Evolutionary conservation across 30 jellyfish, hydroid and myxozoan genomes (phyloP), one percentile per base, ranked within the genome.

Genomic region (Rhopilema esculentum): DNA sequence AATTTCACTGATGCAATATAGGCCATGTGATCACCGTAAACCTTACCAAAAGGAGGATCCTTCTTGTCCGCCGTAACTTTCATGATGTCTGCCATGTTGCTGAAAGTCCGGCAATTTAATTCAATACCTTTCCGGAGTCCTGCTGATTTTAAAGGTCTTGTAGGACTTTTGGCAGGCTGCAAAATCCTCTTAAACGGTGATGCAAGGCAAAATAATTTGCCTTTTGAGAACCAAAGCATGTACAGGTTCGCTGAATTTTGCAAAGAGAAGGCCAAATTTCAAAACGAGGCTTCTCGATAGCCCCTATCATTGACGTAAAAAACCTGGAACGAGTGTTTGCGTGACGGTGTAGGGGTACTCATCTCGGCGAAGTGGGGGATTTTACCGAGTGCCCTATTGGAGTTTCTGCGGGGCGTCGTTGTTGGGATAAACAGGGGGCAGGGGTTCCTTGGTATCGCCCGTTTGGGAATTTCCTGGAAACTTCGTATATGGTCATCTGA

Each of bases 11-110:
- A 50, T 63, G 72, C 72, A 63, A 63, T 9, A 19, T 63, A 63
- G 72, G 72, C 72, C 72, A 1, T 40, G 49, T 66, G 33, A 32
- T 28, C n/a, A n/a, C n/a, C n/a, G n/a, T n/a, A n/a, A n/a, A n/a
- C 20, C 92, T 53, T 53, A 85, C 94, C 94, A 66, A 50, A 78
- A 31, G 94, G 94, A 17, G 88, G 88, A 26, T 85, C 94, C 25
- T 85, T 66, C 63, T 40, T 64, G 49, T 85, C 86, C 85, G 52
- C 80, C 25, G 94, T 85, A 21, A 85, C 94, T 22, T 85, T 85
- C 69, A 74, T 52, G 24, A 25, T 29, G 72, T 85, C 86, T 74
- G 88, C 80, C 94, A 85, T 85, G 15, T 31, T 75, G 16, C 78
- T 49, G 27, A 65, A 53, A 25, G 85, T 24, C 50, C 82, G 67